These are phyloP conservation scores for Dendropsophus ebraccatus DNA, from an alignment of 2,113 vertebrate species.

Conservation along the genomic window DNA sequence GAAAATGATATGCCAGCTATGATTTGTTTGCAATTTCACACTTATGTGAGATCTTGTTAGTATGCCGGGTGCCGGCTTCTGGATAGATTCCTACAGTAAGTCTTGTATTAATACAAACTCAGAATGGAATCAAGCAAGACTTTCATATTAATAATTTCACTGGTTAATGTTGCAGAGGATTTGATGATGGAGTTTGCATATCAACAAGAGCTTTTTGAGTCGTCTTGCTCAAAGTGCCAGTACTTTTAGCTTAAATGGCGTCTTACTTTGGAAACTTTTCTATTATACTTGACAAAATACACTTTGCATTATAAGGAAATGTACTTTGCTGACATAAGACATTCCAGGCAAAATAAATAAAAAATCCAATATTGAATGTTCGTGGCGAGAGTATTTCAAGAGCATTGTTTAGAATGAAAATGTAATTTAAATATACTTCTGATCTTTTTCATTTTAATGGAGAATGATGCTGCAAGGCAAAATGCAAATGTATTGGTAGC, in stretches of 20 bases:
- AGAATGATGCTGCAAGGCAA: conserved; percentile 49
- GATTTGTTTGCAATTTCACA: conserved; percentile 29
- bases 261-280: conserved; percentile 4
- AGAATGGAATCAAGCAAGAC: not conserved
- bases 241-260: not conserved
- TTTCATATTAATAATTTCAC: not conserved
- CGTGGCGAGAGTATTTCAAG: conserved; percentile 35
- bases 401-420: conserved; percentile 42
- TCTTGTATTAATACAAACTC: not conserved
- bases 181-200: not conserved
- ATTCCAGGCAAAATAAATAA: conserved; percentile 25
- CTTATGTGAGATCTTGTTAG: conserved; percentile 11
- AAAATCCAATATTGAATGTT: conserved; percentile 24
- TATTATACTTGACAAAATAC: conserved; percentile 17
- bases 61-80: not conserved
- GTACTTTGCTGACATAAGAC: conserved; percentile 23
- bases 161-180: not conserved
- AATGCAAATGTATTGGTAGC: conserved; percentile 45
- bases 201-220: not conserved
- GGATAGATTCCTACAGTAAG: not conserved
- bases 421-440: conserved; percentile 47
- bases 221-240: no score
- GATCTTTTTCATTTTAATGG: conserved; percentile 48
- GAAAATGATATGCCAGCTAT: not conserved
- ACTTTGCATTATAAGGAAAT: not conserved